Base-by-base conservation (phyloP, 2,797 vertebrate genomes). In the Syngnathus acus region DNA sequence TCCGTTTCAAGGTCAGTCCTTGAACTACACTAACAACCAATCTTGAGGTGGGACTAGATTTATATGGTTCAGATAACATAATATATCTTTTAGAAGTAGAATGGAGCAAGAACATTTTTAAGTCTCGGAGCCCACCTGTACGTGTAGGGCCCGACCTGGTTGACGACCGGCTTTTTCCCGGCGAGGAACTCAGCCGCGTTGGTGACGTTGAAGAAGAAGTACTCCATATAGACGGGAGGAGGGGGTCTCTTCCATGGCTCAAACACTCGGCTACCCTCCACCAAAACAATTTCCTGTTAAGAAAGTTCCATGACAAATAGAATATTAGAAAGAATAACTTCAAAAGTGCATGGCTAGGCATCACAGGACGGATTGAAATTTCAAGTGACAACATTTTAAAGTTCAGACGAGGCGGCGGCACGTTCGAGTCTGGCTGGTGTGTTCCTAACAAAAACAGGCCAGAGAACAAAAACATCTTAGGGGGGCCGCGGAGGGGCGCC, bases 171-270 rank as follows among this genome's bases (percentile, higher is more conserved):
- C 68, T 87, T 90, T 45, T 48, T 74, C 48, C 91, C 90, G 0
- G 1, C 0, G 6, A 87, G 38, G 57, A 90, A 72, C 11, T 75
- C 85, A 0, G 87, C 32, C 21, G 71, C 63, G 53, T 93, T 93
- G 74, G 90, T 92, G 54, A 92, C 7, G 14, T 92, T 92, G 81
- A 90, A 93, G 82, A 93, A 92, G 78, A 86, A 93, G 64, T 72
- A 92, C 84, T 93, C 81, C 89, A 92, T 92, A 78, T 80, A 93
- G 53, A 92, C 88, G 0, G 91, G 90, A 64, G 90, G 89, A 40
- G 92, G 91, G 6, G 91, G 92, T 32, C 32, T 80, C 73, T 91
- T 92, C 92, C 92, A 93, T 26, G 89, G 84, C 40, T 81, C 82
- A 58, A 92, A 93, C 66, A 92, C 89, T 11, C 86, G 90, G 68